These are phyloP conservation scores for Eledone cirrhosa DNA, from an alignment of 2,888 invertebrate species.

Conservation along the genomic window DNA sequence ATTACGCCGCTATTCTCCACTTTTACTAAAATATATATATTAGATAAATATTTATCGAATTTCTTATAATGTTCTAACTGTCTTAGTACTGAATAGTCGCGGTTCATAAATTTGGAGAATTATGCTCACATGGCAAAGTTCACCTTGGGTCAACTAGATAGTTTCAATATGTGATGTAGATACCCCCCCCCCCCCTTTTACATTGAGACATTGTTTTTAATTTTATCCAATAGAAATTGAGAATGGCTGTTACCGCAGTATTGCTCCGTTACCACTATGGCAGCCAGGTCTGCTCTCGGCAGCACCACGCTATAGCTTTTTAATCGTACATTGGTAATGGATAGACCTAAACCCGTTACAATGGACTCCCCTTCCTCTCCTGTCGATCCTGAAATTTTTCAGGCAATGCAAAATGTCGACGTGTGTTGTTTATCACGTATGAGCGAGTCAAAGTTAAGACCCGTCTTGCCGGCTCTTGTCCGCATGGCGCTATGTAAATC, in stretches of 20 bases:
- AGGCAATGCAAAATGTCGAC: slow-evolving; percentile 69
- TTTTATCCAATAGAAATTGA: slow-evolving; percentile 11
- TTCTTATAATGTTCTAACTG: too few species aligned
- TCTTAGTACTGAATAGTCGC: too few species aligned
- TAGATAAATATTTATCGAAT: too few species aligned
- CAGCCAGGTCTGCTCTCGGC: not conserved
- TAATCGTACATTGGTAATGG: not conserved
- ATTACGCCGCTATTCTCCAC: too few species aligned
- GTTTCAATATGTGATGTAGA: too few species aligned
- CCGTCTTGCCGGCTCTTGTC: slow-evolving; percentile 88
- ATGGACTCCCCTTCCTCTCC: slow-evolving; percentile 36
- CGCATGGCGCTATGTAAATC: slow-evolving; percentile 91
- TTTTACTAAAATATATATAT: too few species aligned
- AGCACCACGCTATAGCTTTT: too few species aligned
- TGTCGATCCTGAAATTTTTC: slow-evolving; percentile 56
- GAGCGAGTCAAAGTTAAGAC: slow-evolving; percentile 82
- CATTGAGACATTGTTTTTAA: not conserved
- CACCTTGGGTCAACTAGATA: too few species aligned
- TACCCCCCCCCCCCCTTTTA: too few species aligned
- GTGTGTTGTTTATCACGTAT: slow-evolving; percentile 79
- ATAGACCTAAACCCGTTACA: slow-evolving; percentile 15
- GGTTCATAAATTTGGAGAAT: too few species aligned
- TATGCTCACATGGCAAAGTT: too few species aligned
- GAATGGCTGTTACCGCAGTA: slow-evolving; percentile 3
- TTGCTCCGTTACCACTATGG: slow-evolving; percentile 2